Evolutionary conservation across 2,797 vertebrate species (phyloP), one percentile per base, ranked within the genome.

Genomic region (Mus caroli): DNA sequence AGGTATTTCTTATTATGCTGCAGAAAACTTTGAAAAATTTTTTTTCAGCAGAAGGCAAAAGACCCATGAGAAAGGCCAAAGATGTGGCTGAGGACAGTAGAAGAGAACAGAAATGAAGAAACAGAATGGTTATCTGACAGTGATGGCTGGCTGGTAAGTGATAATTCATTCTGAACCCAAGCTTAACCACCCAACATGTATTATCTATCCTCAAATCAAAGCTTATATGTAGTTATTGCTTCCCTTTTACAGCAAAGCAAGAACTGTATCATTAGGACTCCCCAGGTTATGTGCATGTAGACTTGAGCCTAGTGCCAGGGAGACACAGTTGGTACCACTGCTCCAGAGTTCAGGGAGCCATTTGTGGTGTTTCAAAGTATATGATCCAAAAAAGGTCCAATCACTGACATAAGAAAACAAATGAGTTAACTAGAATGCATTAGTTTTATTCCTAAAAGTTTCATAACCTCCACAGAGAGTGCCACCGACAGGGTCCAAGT

Each of bases 181-280:
- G 40, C 62, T 71, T 69, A 56, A 67, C 37, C 26, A 52, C 10
- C 88, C 50, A 26, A 67, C 19, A n/a, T 56, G 12, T 11, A n/a
- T 86, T 50, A 34, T 88, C 54, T 67, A 79, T 76, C 76, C 28
- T 88, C 40, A 80, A 83, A 82, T 60, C 90, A 73, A 94, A 12
- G 67, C 31, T 60, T 54, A 40, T 52, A 60, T 83, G 22, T 7
- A 73, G 26, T 75, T 94, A 75, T 69, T 83, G 76, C 85, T 96
- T 60, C 17, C 7, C 83, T 76, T 78, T 86, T 83, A 67, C 3
- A 84, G 80, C 14, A 84, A 28, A 93, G 69, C 43, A 94, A 85
- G 50, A 20, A 60, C 34, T 78, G 54, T 77, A 84, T 64, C 34
- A 82, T 67, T 60, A 64, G 34, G 67, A 67, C 58, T 40, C 64